Conservation (phyloP, 2,113 vertebrate species). For the Dascyllus trimaculatus region DNA sequence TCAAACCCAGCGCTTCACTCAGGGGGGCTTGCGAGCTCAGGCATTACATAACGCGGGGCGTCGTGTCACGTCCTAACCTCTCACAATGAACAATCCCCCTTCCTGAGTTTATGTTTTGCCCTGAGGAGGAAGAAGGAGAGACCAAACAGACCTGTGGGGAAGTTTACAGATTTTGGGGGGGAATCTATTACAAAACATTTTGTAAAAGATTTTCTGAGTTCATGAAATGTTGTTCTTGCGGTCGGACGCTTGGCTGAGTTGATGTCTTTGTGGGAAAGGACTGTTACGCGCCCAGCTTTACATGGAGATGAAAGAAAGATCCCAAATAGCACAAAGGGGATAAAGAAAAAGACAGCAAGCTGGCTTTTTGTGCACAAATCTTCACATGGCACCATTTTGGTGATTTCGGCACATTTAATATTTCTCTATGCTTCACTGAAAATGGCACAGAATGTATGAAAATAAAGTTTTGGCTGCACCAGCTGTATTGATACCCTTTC, state of each 20-base stretch:
- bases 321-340: neutral
- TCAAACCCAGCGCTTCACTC: constrained; percentile 72
- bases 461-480: neutral
- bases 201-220: constrained; percentile 30
- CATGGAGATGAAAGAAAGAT: constrained; percentile 31
- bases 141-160: constrained; percentile 71
- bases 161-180: constrained; percentile 52
- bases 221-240: constrained; percentile 26
- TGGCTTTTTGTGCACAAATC: neutral
- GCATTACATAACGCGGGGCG: constrained; percentile 69
- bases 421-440: neutral
- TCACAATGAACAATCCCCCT: constrained; percentile 81
- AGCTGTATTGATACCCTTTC: neutral
- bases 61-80: constrained; percentile 73
- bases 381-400: too few species aligned
- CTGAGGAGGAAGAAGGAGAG: constrained; percentile 71
- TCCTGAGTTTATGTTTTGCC: constrained; percentile 79
- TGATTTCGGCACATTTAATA: neutral
- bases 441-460: neutral
- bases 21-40: constrained; percentile 61
- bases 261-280: constrained; percentile 23
- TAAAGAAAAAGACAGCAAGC: neutral
- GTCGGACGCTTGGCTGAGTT: constrained; percentile 22
- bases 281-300: neutral
- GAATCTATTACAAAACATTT: constrained; percentile 59